Conservation (phyloP, 2,113 vertebrate species). For the Ursus arctos region DNA sequence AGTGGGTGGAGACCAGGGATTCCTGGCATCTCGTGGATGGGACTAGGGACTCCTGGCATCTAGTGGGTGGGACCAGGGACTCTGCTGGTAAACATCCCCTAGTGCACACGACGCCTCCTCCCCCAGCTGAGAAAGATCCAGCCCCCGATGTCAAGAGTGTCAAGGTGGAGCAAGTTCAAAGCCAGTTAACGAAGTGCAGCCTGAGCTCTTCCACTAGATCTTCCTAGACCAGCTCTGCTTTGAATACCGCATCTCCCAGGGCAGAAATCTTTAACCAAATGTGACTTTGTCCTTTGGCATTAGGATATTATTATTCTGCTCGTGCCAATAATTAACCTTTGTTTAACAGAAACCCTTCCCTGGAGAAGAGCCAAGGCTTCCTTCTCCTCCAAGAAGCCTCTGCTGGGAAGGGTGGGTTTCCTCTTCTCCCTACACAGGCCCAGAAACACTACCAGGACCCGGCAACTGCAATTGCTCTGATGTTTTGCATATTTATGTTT, state of each 20-base stretch:
- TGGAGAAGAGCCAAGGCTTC: background rate
- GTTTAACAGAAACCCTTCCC: conserved; percentile 73
- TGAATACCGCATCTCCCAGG: background rate
- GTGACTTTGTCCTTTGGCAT: conserved; percentile 71
- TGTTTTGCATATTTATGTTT: conserved; percentile 87
- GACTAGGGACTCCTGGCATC: too few relatives aligned
- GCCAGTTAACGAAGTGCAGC: background rate
- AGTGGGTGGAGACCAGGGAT: background rate
- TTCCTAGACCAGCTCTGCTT: background rate
- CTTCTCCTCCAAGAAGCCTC: background rate
- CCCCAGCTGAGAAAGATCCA: background rate
- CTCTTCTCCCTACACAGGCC: conserved; percentile 59
- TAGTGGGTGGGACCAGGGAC: background rate
- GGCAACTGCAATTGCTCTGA: conserved; percentile 81
- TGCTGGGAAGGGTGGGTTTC: background rate
- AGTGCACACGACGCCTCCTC: background rate
- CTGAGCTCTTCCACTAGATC: background rate
- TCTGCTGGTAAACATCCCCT: background rate
- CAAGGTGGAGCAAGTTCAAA: background rate
- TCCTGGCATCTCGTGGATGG: too few relatives aligned
- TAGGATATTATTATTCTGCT: conserved; percentile 81
- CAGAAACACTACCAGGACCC: conserved; percentile 79
- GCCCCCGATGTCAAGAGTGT: background rate
- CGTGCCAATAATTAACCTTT: conserved; percentile 85
- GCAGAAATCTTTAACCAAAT: conserved; percentile 70